phyloP scores from a whole-genome alignment of 1,140 invertebrate genomes.

The Oryctes rhinoceros region DNA sequence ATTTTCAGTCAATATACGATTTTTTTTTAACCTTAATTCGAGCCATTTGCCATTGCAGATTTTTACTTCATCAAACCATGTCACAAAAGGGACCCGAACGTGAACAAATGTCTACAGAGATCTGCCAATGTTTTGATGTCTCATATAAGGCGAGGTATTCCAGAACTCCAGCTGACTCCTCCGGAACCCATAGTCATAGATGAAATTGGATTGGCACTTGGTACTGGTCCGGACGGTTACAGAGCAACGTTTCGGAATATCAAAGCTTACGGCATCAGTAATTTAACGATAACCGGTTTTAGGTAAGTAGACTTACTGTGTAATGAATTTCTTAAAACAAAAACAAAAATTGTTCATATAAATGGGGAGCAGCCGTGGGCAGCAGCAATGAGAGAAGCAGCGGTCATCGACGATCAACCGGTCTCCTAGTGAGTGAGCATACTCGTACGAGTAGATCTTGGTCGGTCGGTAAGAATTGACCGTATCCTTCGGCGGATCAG shows the following conservation, averaged over 20 bases:
- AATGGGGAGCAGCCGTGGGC: too few relatives aligned
- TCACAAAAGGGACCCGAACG: slow-evolving; percentile 70
- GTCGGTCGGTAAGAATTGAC: too few relatives aligned
- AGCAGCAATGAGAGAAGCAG: too few relatives aligned
- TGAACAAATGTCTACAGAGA: slow-evolving; percentile 75
- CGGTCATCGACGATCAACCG: too few relatives aligned
- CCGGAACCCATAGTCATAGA: slow-evolving; percentile 80
- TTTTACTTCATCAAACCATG: slow-evolving; percentile 75
- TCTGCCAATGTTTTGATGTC: slow-evolving; percentile 76
- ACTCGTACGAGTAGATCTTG: too few relatives aligned
- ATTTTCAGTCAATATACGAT: too few relatives aligned
- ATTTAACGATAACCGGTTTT: slow-evolving; percentile 77
- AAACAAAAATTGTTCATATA: too few relatives aligned
- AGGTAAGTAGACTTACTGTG: slow-evolving; percentile 63
- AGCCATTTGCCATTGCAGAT: slow-evolving; percentile 49
- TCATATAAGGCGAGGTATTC: slow-evolving; percentile 71
- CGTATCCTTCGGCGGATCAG: too few relatives aligned
- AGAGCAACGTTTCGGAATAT: slow-evolving; percentile 80
- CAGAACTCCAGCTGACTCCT: slow-evolving; percentile 71
- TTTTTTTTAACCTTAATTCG: too few relatives aligned
- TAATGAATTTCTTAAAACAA: too few relatives aligned
- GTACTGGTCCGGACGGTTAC: slow-evolving; percentile 79
- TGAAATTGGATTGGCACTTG: slow-evolving; percentile 79
- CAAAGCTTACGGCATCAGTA: slow-evolving; percentile 79
- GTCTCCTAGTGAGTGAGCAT: too few relatives aligned